These are phyloP conservation scores for Taenioides sp. DNA, from an alignment of 2,797 vertebrate species.

Conservation along the genomic window DNA sequence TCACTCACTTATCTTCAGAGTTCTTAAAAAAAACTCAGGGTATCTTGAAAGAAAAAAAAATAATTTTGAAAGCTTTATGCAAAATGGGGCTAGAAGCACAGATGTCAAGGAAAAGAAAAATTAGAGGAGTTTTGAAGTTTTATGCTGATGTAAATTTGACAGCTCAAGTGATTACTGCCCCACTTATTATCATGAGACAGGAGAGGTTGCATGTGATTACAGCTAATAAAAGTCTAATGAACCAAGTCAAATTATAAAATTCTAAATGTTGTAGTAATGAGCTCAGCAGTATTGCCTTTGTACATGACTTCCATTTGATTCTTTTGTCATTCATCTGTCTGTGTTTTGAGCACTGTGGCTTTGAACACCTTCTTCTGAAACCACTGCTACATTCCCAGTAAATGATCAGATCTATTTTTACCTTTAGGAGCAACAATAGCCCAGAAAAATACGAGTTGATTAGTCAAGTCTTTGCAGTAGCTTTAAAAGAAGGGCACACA, in stretches of 20 bases:
- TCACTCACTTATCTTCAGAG: background rate
- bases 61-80: background rate
- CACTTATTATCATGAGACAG: conserved; percentile 4
- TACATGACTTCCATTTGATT: conserved; percentile 50
- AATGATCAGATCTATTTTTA: conserved; percentile 69
- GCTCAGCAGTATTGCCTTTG: conserved; percentile 9
- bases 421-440: conserved; percentile 50
- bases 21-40: background rate
- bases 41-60: too few species aligned
- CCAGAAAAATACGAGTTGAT: conserved; percentile 65
- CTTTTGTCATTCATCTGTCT: conserved; percentile 43
- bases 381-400: conserved; percentile 53
- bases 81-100: background rate
- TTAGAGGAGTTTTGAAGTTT: background rate
- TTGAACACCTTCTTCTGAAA: conserved; percentile 66
- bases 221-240: conserved; percentile 8
- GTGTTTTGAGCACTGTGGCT: conserved; percentile 51
- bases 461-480: conserved; percentile 54
- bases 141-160: background rate
- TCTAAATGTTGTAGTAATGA: conserved; percentile 23
- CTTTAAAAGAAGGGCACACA: conserved; percentile 50
- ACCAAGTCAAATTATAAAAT: background rate
- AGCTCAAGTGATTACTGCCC: background rate
- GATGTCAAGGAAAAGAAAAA: background rate
- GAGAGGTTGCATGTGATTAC: conserved; percentile 3